phyloP scores from a whole-genome alignment of 1,140 invertebrate species.

The Drosophila ercepeae region DNA sequence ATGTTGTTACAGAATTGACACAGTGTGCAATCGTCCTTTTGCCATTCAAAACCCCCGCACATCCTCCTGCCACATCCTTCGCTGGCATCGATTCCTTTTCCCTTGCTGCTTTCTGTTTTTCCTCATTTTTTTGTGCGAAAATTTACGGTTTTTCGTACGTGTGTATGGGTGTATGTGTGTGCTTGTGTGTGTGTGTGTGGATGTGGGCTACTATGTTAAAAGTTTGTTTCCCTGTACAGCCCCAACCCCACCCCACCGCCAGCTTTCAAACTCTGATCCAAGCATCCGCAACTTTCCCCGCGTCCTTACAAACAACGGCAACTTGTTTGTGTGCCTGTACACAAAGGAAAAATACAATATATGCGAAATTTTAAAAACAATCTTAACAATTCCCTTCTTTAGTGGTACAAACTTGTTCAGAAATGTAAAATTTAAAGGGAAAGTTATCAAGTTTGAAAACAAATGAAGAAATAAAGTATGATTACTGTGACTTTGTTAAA shows the following conservation, averaged over 20 bases:
- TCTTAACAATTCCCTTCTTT: background rate
- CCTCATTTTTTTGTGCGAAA: constrained; percentile 35
- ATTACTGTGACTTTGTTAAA: no score
- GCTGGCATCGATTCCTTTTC: constrained; percentile 32
- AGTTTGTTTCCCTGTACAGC: constrained; percentile 54
- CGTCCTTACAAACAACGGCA: constrained; percentile 42
- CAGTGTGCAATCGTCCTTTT: constrained; percentile 61
- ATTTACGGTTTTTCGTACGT: constrained; percentile 25
- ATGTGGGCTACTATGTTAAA: constrained; percentile 79
- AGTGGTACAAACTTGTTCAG: no score
- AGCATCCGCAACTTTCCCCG: constrained; percentile 8
- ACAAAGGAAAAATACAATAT: background rate
- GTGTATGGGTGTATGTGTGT: constrained; percentile 22
- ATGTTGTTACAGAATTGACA: constrained; percentile 48
- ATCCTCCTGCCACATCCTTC: background rate
- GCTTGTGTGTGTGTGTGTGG: constrained; percentile 33
- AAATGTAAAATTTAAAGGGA: no score
- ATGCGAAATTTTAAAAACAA: background rate
- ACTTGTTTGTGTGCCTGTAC: constrained; percentile 43
- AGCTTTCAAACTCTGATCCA: background rate
- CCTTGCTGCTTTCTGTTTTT: constrained; percentile 33
- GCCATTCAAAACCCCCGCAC: background rate
- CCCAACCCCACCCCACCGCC: constrained; percentile 39
- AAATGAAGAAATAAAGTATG: no score
- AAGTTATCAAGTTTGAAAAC: no score